Evolutionary conservation across 2,888 invertebrate genomes (phyloP).

Genomic region (Tiliacea citrago): DNA sequence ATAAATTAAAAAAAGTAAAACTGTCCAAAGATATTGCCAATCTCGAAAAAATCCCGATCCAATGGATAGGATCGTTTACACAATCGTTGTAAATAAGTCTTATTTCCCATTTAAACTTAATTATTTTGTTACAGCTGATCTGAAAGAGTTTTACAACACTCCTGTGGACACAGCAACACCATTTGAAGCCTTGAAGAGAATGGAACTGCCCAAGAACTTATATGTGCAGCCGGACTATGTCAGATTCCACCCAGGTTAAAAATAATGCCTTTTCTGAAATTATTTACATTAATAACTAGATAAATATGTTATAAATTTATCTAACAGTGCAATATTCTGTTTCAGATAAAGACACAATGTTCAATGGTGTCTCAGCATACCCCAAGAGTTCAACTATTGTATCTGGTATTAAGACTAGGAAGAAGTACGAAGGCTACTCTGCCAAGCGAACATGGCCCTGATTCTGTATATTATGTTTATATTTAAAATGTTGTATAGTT

Average conservation of each 20-base stretch:
- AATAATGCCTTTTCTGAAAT: neutral
- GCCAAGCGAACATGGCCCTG: constrained; percentile 92
- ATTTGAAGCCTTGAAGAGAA: constrained; percentile 92
- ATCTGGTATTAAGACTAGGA: constrained; percentile 94
- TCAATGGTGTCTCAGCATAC: constrained; percentile 94
- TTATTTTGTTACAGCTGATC: constrained; percentile 90
- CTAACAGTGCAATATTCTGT: constrained; percentile 46
- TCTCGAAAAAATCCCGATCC: neutral
- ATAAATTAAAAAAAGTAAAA: neutral
- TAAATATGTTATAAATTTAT: neutral
- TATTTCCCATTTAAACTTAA: neutral
- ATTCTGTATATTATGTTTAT: constrained; percentile 23
- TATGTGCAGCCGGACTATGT: constrained; percentile 95
- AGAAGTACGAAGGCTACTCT: constrained; percentile 94
- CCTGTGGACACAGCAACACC: constrained; percentile 93
- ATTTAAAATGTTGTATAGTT: constrained; percentile 45
- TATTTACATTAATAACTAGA: too few relatives aligned
- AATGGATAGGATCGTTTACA: neutral
- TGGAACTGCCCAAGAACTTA: constrained; percentile 96
- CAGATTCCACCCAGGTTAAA: constrained; percentile 94
- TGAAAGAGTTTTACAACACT: constrained; percentile 93
- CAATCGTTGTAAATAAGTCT: neutral
- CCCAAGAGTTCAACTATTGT: constrained; percentile 96
- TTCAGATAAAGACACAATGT: constrained; percentile 86
- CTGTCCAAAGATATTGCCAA: neutral